Conservation (phyloP, 2,113 vertebrate genomes). For the Catagonus wagneri region DNA sequence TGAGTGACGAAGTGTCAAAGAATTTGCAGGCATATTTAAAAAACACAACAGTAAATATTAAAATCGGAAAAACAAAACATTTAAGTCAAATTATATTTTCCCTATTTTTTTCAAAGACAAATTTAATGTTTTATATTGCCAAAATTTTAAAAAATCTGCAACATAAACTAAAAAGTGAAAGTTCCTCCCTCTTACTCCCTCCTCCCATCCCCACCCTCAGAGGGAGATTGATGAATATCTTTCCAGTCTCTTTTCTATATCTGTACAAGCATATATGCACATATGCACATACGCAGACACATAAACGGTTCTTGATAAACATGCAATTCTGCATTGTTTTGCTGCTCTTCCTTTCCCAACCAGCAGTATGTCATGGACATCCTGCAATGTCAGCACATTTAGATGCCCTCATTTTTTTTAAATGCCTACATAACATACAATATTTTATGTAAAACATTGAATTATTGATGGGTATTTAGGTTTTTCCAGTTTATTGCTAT, state of each 20-base stretch:
- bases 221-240: not conserved
- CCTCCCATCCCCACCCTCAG: not conserved
- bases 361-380: not conserved
- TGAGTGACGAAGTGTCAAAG: not conserved
- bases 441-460: not conserved
- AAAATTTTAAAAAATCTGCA: not conserved
- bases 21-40: not conserved
- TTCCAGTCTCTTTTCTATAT: not conserved
- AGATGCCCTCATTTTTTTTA: not conserved
- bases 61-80: slow-evolving; percentile 20
- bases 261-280: not conserved
- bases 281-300: no score
- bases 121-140: not conserved
- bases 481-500: not conserved
- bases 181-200: not conserved
- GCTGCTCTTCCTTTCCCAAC: not conserved
- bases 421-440: not conserved
- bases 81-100: not conserved
- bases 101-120: not conserved
- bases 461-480: not conserved
- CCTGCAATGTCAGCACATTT: not conserved
- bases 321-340: not conserved
- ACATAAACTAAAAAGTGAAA: not conserved
- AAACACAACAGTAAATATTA: not conserved
- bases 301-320: not conserved